phyloP scores from a whole-genome alignment of 2,113 vertebrate species.

The Siniperca chuatsi region DNA sequence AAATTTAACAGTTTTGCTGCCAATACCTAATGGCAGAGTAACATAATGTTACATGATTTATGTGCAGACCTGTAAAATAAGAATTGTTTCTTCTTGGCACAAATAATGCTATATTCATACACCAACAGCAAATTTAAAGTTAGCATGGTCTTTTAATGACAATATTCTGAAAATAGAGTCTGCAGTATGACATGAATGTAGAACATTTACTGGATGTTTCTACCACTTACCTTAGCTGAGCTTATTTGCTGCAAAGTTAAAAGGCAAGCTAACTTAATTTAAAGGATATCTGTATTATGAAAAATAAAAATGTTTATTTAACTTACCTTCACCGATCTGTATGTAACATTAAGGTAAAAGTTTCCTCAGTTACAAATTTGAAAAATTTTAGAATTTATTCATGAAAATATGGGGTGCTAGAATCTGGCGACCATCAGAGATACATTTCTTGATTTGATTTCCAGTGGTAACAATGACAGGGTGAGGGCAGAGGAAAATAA shows the following conservation, averaged over 20 bases:
- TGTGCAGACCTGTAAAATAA: neutral
- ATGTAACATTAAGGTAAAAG: neutral
- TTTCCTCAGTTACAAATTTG: neutral
- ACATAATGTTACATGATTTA: conserved; percentile 6
- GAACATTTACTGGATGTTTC: neutral
- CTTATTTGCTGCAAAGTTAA: neutral
- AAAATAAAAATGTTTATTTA: neutral
- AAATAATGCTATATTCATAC: conserved; percentile 6
- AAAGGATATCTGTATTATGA: neutral
- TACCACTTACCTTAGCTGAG: neutral
- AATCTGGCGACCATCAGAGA: conserved; percentile 22
- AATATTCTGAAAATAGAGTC: neutral
- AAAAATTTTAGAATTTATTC: neutral
- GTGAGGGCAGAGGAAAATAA: conserved; percentile 36
- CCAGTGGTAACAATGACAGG: conserved; percentile 43
- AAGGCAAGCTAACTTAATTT: neutral
- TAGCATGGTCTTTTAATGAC: neutral
- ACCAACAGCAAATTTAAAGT: neutral
- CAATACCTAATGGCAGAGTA: neutral
- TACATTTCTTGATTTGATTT: conserved; percentile 33
- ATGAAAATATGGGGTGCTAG: neutral
- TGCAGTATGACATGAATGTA: neutral
- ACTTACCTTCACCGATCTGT: neutral
- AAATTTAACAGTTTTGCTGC: neutral
- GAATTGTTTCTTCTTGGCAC: neutral